Evolutionary conservation across 2,797 vertebrate genomes (phyloP), one percentile per base, ranked within the genome.

Genomic region (Aulostomus chinensis): DNA sequence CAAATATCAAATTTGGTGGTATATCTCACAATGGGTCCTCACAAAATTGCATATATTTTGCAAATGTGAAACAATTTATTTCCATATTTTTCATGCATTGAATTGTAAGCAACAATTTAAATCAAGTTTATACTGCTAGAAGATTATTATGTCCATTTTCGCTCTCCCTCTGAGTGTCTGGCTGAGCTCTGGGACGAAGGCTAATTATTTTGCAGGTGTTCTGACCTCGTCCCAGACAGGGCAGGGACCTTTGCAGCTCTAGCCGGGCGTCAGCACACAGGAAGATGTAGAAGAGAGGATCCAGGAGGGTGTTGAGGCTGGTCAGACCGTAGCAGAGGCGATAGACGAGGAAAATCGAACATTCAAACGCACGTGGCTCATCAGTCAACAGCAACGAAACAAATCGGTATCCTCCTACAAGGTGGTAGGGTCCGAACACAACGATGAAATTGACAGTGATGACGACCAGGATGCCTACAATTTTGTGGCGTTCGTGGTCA

Each of bases 281-380:
- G 52, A 92, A 92, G 39, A 92, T 90, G 70, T 93, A 93, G 68
- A 93, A 91, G 40, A 92, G 89, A 0, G 92, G 91, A 63, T 92
- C 86, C 55, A 93, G 81, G 20, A 92, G 56, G 11, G 89, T 91
- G 78, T 93, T 92, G 22, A 93, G 85, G 68, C 88, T 92, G 65
- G 91, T 92, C 58, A 93, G 74, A 11, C 89, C 91, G 1, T 90
- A 92, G 76, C 88, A 92, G 9, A 92, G 75, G 21, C 88, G 83
- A 36, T 92, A 90, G 35, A 73, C 32, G 2, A 91, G 77, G 61
- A 90, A 91, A 38, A 93, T 73, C 0, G 90, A 87, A 3, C 32
- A 75, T 49, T 93, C 91, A 12, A 90, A 21, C 2, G 28, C 37
- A 12, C 91, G 92, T 0, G 77, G 84, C 54, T 91, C 78, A 2